Base-by-base conservation (phyloP, 2,888 invertebrate species). In the Ennomos quercinarius region DNA sequence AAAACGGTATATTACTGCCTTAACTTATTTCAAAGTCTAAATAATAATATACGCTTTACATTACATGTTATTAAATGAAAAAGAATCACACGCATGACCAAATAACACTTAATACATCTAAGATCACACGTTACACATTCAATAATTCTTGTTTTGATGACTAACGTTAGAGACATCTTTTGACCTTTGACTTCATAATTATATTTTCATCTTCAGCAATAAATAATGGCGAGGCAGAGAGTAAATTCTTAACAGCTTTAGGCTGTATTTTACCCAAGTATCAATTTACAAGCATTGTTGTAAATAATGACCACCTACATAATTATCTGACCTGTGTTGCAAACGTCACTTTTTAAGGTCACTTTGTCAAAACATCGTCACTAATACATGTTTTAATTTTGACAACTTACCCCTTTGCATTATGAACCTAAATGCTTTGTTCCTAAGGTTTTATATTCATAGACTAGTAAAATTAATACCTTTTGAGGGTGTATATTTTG, bases 231-330 rank as follows among this genome's bases (percentile, higher is more conserved):
- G 27, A 27, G 6, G 27, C 27, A 27, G 27, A 27, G 5, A 27
- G 27, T 27, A 27, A 27, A 27, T 6, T 27, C 27, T 27, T 27
- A 27, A 27, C 3, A 6, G 38, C 55, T 42, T 38, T 13, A 38
- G n/a, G 42, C 27, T 43, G 17, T 42, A 45, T 47, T 27, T 50
- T 53, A 27, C 35, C 17, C 44, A 34, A 42, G 54, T 54, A 54
- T 59, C 54, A 51, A 61, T 53, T 64, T 57, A 48, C 13, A 51
- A 48, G 49, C 50, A 52, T 57, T 58, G 41, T 56, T 47, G 45
- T 41, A 61, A 40, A 55, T 68, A 64, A 65, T 66, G 49, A 65
- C 57, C 63, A 59, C 63, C 57, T 59, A 60, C 46, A 48, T 67
- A 59, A 61, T 69, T 59, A 49, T 53, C 47, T 55, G 64, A 66